These are phyloP conservation scores for Vicugna pacos DNA, from an alignment of 2,113 vertebrate genomes.

Conservation along the genomic window DNA sequence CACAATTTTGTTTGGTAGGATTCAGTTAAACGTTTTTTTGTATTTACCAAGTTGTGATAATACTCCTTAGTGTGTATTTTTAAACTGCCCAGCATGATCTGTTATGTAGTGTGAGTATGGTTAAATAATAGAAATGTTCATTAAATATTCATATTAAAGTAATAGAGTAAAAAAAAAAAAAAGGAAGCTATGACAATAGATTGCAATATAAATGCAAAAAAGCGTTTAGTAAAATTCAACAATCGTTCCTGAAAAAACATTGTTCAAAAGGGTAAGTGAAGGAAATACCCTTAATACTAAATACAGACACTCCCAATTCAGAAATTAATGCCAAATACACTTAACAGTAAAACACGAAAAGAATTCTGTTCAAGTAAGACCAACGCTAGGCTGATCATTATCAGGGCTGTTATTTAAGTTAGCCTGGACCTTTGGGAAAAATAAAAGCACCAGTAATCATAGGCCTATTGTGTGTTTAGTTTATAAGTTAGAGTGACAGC, in stretches of 20 bases:
- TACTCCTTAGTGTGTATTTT: not conserved
- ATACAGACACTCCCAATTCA: not conserved
- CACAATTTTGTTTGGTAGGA: not conserved
- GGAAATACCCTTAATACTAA: not conserved
- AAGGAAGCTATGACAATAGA: not conserved
- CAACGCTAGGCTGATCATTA: not conserved
- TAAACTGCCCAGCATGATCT: not conserved
- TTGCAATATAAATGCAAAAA: not conserved
- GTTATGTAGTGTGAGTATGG: not conserved
- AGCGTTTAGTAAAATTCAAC: not conserved
- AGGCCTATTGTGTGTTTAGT: not conserved
- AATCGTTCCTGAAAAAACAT: not conserved
- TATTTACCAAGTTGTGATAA: conserved; percentile 24
- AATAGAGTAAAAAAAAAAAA: not conserved
- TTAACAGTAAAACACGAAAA: conserved; percentile 3
- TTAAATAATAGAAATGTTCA: not conserved
- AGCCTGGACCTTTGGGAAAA: not conserved
- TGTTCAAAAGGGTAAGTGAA: not conserved
- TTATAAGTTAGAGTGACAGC: not conserved
- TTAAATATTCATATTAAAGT: conserved; percentile 29
- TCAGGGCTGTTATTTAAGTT: not conserved
- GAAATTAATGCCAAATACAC: not conserved
- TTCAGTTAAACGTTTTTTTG: not conserved
- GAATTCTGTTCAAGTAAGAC: not conserved
- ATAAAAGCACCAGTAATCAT: not conserved